These are phyloP conservation scores for Porphyrio hochstetteri DNA, from an alignment of 2,113 vertebrate genomes.

Conservation along the genomic window DNA sequence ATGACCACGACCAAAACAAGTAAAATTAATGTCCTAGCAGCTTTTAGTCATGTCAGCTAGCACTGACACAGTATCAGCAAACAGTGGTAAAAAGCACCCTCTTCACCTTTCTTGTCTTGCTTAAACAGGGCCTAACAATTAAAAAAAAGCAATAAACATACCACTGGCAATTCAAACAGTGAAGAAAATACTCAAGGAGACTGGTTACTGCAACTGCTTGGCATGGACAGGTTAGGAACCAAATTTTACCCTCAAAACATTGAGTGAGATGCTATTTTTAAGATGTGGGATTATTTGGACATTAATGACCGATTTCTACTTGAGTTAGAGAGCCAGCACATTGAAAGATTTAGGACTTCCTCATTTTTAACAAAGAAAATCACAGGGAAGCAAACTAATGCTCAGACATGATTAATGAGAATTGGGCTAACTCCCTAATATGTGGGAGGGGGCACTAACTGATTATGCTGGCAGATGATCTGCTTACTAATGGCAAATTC, in stretches of 20 bases:
- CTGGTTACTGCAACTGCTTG: background rate
- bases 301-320: background rate
- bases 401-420: background rate
- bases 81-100: background rate
- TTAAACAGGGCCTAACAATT: background rate
- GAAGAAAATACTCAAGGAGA: background rate
- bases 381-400: background rate
- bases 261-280: background rate
- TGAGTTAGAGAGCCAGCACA: background rate
- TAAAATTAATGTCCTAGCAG: background rate
- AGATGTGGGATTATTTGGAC: background rate
- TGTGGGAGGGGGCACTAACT: background rate
- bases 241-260: background rate
- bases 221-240: background rate
- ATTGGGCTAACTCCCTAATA: background rate
- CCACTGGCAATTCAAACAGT: background rate
- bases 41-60: background rate
- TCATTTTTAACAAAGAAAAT: background rate
- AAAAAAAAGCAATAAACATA: background rate
- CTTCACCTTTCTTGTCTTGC: background rate
- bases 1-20: background rate
- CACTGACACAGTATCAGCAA: background rate
- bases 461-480: background rate
- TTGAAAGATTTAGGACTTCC: background rate
- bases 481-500: background rate